A percentile compares a stretch with the other conserved stretches of the same genome.
These are phyloP conservation scores for Caenorhabditis sp. DNA, from an alignment of 2,888 invertebrate genomes.

Conservation along the genomic window DNA sequence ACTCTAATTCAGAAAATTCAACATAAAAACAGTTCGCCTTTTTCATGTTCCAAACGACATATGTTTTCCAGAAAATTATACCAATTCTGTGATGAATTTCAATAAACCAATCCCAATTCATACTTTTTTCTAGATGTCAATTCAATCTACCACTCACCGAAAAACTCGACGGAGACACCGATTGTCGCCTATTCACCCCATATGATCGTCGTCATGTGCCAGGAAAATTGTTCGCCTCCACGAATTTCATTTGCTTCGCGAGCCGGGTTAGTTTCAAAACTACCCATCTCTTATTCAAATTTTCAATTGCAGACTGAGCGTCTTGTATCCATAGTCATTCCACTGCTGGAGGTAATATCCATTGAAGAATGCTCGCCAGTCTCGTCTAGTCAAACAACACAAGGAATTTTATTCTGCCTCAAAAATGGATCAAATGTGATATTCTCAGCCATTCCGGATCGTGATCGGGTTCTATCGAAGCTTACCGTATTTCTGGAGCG, in stretches of 20 bases:
- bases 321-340: constrained; percentile 63
- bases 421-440: constrained; percentile 42
- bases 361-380: constrained; percentile 62
- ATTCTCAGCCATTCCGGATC: constrained; percentile 61
- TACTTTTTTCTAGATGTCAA: constrained; percentile 69
- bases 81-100: too few relatives aligned
- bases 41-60: too few relatives aligned
- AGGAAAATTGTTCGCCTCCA: constrained; percentile 89
- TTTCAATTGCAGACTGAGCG: constrained; percentile 54
- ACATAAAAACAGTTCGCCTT: too few relatives aligned
- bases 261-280: constrained; percentile 80
- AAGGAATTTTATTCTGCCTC: constrained; percentile 47
- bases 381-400: constrained; percentile 22
- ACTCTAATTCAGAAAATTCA: too few relatives aligned
- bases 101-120: too few relatives aligned
- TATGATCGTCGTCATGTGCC: constrained; percentile 88
- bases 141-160: constrained; percentile 84
- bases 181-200: constrained; percentile 91
- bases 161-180: constrained; percentile 90
- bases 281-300: background rate
- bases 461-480: constrained; percentile 55
- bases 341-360: constrained; percentile 57
- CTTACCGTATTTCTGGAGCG: constrained; percentile 49
- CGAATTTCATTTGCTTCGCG: constrained; percentile 93
- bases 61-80: too few relatives aligned